Evolutionary conservation across 2,888 invertebrate genomes (phyloP), one percentile per base, ranked within the genome.

Genomic region (Drosophila cognata): DNA sequence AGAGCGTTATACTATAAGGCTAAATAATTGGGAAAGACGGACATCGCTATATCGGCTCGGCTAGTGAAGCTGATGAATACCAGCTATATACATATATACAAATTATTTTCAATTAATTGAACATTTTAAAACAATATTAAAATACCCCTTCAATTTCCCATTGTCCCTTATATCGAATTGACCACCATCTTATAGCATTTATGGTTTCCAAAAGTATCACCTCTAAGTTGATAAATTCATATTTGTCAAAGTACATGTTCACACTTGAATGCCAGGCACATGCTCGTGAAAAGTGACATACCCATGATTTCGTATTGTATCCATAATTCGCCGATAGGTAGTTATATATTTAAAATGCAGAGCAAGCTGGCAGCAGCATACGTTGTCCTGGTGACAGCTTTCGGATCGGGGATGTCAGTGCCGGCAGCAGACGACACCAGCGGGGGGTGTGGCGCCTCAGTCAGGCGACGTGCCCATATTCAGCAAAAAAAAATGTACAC

Each of bases 261-360:
- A 31, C 33, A 41, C 71, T 59, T 36, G 50, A 35, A 35, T 16
- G 21, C 18, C 5, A 43, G 35, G 51, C 38, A 71, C 41, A 56
- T 59, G 48, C 53, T 38, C 16, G 29, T 8, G 28, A 7, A 31
- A 25, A n/a, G 25, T 38, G 38, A 50, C 58, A 38, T 38, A 53
- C 48, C 10, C 21, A 11, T 38, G n/a, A 56, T n/a, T 16, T 31
- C 29, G 29, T 21, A 46, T 43, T 55, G 51, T 66, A 31, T 36
- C 16, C 50, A 35, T 68, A 38, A 48, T n/a, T 43, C 33, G 16
- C 18, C 4, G 46, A 43, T 58, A 51, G 29, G 35, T 62, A 82
- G 85, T 77, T 74, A 62, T 74, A 57, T 79, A 78, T 88, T 83
- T 76, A 66, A 76, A 81, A 78, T 83, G 69, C 83, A 79, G 36